These are phyloP conservation scores for Ischnus inquisitorius DNA, from an alignment of 2,888 invertebrate species.

Conservation along the genomic window DNA sequence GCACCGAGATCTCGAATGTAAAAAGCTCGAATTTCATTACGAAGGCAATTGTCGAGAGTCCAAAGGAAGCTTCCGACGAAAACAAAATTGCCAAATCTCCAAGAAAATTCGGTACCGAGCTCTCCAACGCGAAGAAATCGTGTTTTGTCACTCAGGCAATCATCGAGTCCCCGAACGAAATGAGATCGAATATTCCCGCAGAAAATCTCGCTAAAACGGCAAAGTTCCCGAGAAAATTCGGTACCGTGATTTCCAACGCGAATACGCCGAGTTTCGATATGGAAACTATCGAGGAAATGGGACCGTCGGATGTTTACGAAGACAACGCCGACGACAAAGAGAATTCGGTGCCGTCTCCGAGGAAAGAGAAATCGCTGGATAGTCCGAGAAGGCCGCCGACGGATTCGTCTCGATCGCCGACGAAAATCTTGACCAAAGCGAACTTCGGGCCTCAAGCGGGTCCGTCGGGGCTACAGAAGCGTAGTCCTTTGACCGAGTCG, in stretches of 20 bases:
- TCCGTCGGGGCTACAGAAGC: slow-evolving; percentile 71
- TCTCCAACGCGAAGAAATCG: neutral
- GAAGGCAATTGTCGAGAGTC: neutral
- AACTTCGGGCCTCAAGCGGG: slow-evolving; percentile 70
- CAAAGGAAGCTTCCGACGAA: neutral
- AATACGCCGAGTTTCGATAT: too few species aligned
- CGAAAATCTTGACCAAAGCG: neutral
- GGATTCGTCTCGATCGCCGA: neutral
- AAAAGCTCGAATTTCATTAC: neutral
- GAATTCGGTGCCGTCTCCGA: slow-evolving; percentile 69
- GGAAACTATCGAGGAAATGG: neutral
- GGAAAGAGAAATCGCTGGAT: slow-evolving; percentile 33
- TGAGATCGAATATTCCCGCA: too few species aligned
- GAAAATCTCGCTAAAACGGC: too few species aligned
- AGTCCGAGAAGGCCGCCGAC: slow-evolving; percentile 6
- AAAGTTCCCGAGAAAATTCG: neutral
- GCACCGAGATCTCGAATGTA: slow-evolving; percentile 61
- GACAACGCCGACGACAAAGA: slow-evolving; percentile 66
- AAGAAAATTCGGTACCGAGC: neutral
- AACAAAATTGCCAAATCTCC: slow-evolving; percentile 18
- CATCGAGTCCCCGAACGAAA: neutral
- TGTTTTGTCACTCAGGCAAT: neutral
- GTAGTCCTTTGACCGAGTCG: slow-evolving; percentile 39
- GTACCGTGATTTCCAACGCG: neutral
- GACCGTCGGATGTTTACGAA: neutral